These are phyloP conservation scores for Brevimyrus niger DNA, from an alignment of 2,113 vertebrate genomes.

Conservation along the genomic window DNA sequence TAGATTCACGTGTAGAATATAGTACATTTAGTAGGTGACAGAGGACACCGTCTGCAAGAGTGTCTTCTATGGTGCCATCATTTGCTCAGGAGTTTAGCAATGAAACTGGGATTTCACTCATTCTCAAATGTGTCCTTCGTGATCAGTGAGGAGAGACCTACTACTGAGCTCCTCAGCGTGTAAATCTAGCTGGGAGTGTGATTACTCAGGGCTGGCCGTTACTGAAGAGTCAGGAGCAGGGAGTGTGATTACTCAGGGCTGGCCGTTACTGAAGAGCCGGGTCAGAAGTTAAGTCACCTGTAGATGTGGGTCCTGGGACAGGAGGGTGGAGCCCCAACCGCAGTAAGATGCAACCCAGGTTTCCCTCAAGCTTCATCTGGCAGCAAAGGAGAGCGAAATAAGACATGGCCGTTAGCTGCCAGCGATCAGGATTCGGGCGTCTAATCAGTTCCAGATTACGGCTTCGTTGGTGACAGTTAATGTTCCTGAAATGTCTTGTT, in stretches of 20 bases:
- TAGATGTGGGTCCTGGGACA: not conserved
- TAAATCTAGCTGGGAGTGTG: conserved; percentile 24
- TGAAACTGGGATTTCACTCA: conserved; percentile 40
- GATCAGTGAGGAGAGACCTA: conserved; percentile 33
- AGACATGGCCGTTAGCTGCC: not conserved
- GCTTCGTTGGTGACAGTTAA: not conserved
- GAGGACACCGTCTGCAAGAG: conserved; percentile 15
- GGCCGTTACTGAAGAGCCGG: not conserved
- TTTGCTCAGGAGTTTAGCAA: conserved; percentile 42
- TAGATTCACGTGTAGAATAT: not conserved
- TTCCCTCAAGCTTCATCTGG: not conserved
- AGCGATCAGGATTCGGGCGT: not conserved
- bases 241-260: conserved; percentile 30
- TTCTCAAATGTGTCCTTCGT: conserved; percentile 47
- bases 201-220: conserved; percentile 26
- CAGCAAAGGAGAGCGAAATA: not conserved
- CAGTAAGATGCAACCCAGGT: not conserved
- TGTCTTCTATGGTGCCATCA: conserved; percentile 40
- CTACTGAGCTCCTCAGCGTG: conserved; percentile 40
- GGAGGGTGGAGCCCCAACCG: not conserved
- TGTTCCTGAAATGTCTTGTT: not conserved
- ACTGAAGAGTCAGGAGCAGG: conserved; percentile 16
- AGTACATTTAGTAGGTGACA: not conserved
- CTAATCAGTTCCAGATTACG: not conserved
- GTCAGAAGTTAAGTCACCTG: conserved; percentile 9